phyloP scores from a whole-genome alignment of 2,113 vertebrate species.

The Morphnarchus princeps region DNA sequence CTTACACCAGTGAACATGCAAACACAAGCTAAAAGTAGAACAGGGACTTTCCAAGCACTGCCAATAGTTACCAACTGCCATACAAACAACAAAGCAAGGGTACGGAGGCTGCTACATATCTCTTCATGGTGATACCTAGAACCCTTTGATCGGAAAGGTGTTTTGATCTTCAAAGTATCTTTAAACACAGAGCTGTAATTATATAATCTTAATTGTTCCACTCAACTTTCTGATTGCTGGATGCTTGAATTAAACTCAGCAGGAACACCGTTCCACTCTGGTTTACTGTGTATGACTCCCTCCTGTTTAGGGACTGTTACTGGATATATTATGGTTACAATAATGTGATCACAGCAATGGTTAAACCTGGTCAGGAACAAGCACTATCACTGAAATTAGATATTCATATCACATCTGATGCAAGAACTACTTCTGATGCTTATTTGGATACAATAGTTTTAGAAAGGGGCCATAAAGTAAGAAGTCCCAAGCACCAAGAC shows the following conservation, averaged over 20 bases:
- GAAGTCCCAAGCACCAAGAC: neutral
- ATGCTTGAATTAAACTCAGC: neutral
- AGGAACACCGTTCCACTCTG: neutral
- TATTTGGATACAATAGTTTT: neutral
- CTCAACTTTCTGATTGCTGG: neutral
- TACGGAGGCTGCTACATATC: accelerated
- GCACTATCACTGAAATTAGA: neutral
- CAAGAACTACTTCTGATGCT: neutral
- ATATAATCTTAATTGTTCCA: neutral
- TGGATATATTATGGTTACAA: neutral
- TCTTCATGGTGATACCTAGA: neutral
- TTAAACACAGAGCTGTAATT: neutral
- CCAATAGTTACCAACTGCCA: neutral
- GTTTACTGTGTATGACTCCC: neutral
- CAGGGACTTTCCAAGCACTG: neutral
- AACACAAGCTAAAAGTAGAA: neutral
- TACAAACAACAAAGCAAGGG: neutral
- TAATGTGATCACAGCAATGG: neutral
- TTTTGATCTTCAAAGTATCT: neutral
- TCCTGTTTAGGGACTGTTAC: neutral
- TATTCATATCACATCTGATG: neutral
- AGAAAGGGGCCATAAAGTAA: neutral
- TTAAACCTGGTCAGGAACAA: neutral
- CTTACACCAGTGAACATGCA: neutral
- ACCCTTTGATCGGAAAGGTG: neutral